phyloP scores from a whole-genome alignment of 1,140 invertebrate species.

The Bombus vancouverensis region DNA sequence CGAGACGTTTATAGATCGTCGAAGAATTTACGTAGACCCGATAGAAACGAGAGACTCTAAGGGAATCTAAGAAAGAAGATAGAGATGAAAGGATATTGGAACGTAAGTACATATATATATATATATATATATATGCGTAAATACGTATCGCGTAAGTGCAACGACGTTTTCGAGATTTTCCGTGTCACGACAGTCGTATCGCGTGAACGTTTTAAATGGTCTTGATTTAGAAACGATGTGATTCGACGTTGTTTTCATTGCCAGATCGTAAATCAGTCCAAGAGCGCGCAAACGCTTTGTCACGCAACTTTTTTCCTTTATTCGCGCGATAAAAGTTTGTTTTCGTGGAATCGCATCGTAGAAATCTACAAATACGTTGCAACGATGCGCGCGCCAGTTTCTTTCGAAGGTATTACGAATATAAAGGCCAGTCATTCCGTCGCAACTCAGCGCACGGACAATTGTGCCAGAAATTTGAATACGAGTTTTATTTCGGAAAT shows the following conservation, averaged over 20 bases:
- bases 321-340: not conserved
- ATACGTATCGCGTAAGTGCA: not conserved
- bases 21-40: no score
- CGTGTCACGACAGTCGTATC: no score
- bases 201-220: no score
- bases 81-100: not conserved
- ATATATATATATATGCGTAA: no score
- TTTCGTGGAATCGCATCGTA: not conserved
- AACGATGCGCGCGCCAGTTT: not conserved
- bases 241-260: not conserved
- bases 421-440: not conserved
- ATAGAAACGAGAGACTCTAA: not conserved
- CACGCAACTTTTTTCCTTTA: not conserved
- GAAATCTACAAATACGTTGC: not conserved
- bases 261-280: not conserved
- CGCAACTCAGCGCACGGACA: not conserved
- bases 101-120: not conserved
- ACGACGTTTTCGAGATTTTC: no score
- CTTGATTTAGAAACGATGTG: not conserved
- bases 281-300: not conserved
- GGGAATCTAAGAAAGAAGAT: not conserved
- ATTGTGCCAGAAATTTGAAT: not conserved
- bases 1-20: not conserved
- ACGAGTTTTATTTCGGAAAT: conserved; percentile 8
- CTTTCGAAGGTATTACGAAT: not conserved